phyloP scores from a whole-genome alignment of 1,140 invertebrate species.

The Zaprionus ghesquierei region DNA sequence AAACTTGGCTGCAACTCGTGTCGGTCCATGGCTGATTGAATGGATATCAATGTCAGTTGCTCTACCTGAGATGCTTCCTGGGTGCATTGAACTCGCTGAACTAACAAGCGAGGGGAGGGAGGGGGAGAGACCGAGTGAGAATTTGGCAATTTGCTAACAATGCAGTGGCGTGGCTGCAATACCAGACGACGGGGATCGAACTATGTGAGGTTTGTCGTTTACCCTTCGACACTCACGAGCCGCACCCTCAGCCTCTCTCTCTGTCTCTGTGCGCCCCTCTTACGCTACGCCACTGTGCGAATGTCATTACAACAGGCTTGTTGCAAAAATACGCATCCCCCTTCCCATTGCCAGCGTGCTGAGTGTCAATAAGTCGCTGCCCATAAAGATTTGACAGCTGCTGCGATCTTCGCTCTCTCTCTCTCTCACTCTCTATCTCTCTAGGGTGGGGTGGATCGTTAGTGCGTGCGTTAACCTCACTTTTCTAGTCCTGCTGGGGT shows the following conservation, averaged over 20 bases:
- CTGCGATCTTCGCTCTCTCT: neutral
- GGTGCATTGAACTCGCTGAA: conserved; percentile 42
- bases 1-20: neutral
- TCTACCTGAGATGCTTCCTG: conserved; percentile 19
- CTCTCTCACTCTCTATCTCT: neutral
- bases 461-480: conserved; percentile 6
- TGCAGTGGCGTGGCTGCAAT: conserved; percentile 24
- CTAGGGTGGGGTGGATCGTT: conserved; percentile 5
- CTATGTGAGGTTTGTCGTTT: neutral
- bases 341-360: neutral
- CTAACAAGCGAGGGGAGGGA: conserved; percentile 5
- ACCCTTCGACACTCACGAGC: neutral
- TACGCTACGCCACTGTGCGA: neutral
- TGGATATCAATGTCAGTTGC: conserved; percentile 25
- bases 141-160: conserved; percentile 49
- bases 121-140: neutral
- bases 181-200: neutral
- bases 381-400: conserved; percentile 46
- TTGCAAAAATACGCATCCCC: conserved; percentile 35
- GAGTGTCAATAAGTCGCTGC: conserved; percentile 60
- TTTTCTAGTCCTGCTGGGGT: neutral
- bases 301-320: conserved; percentile 16
- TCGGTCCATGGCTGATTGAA: conserved; percentile 32
- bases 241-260: neutral
- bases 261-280: too few species aligned